phyloP scores from a whole-genome alignment of 2,113 vertebrate genomes.

The Stercorarius parasiticus region DNA sequence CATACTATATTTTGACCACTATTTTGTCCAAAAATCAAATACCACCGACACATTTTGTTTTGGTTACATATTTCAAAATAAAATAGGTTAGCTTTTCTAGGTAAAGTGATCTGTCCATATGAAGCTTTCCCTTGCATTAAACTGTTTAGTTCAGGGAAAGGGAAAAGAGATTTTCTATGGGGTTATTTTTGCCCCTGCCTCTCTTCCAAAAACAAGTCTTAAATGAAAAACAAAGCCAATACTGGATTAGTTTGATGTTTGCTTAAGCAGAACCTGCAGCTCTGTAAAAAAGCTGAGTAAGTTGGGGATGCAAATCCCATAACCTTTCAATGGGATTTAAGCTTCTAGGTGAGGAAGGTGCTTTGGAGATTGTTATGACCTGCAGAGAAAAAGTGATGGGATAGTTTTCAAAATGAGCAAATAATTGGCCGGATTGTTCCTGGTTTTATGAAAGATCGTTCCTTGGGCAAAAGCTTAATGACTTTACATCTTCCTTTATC shows the following conservation, averaged over 20 bases:
- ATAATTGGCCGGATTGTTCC: not conserved
- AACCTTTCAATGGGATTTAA: not conserved
- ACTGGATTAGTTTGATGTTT: not conserved
- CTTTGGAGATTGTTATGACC: not conserved
- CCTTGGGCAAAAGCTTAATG: not conserved
- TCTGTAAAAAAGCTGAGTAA: not conserved
- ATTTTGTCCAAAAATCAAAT: not conserved
- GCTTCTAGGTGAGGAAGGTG: not conserved
- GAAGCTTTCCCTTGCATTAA: not conserved
- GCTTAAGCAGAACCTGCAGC: not conserved
- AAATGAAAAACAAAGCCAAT: not conserved
- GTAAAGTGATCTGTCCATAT: not conserved
- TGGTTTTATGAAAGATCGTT: not conserved
- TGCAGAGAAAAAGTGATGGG: not conserved
- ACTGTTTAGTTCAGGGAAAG: not conserved
- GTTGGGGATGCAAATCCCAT: not conserved
- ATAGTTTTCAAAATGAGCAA: not conserved
- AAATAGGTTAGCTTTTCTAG: not conserved
- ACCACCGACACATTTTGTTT: not conserved
- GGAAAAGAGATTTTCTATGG: not conserved
- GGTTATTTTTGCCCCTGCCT: not conserved
- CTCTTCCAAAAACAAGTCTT: not conserved
- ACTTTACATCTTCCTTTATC: not conserved
- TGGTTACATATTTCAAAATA: not conserved
- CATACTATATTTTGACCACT: not conserved